Evolutionary conservation across 2,113 vertebrate genomes (phyloP), one percentile per base, ranked within the genome.

Genomic region (Phocoena phocoena): DNA sequence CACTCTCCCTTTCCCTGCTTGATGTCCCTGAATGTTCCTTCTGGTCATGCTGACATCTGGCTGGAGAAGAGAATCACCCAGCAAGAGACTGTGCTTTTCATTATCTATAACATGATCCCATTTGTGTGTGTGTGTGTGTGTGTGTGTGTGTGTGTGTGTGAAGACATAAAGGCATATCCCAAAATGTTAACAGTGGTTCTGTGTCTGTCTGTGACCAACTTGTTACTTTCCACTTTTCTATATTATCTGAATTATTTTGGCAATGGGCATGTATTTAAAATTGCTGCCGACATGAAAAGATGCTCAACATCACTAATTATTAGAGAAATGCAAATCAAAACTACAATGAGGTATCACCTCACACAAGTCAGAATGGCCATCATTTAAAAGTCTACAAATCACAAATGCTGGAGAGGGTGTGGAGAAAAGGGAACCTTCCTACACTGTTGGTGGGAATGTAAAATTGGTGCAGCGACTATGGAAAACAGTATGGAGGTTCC

Each of bases 1-100:
- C 6, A 63, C 53, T 47, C 28, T 91, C 53, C 68, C 65, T 94
- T 80, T 36, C 36, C 36, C 41, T 77, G 26, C 77, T 95, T 82
- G 88, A 96, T 95, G 85, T 28, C 14, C 77, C 88, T 82, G 47
- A 62, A 33, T 91, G 81, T 85, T 96, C 53, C n/a, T 96, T 95
- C 60, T 94, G 36, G 70, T 95, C 81, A 70, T 10, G 60, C 60
- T 91, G 93, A 85, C 13, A 94, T 79, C 76, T 81, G 60, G 68
- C 21, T 93, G 23, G 44, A 90, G 80, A 95, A 90, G 44, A 91
- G 91, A 97, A 77, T 93, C 25, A 94, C 38, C 44, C 55, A 90
- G 82, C 25, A 85, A 95, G 94, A 88, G 68, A 82, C 58, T 80
- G 70, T 90, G 31, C 14, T 93, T 84, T 96, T 70, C 89, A 63